Percentiles rank a stretch among this genome's conserved stretches.
Conservation (phyloP, 2,113 vertebrate species). For the Protomyctophum bolini region DNA sequence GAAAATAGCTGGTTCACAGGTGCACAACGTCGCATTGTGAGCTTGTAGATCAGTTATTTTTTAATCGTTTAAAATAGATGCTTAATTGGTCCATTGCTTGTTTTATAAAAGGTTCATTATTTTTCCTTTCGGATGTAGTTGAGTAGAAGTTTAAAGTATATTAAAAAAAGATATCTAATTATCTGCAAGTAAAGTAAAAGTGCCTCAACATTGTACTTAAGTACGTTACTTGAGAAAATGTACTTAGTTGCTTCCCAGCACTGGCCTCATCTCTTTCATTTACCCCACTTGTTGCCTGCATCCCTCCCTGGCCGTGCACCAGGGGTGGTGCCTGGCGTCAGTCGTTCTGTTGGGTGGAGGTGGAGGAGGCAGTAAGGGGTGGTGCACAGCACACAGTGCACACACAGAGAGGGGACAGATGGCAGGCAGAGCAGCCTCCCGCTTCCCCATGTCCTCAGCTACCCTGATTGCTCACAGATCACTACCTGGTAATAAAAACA, state of each 20-base stretch:
- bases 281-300: constrained; percentile 43
- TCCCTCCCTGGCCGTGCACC: constrained; percentile 11
- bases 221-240: neutral
- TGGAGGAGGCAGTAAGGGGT: neutral
- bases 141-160: no score
- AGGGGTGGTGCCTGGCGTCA: constrained; percentile 21
- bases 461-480: constrained; percentile 48
- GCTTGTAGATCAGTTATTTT: no score
- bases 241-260: neutral
- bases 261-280: neutral
- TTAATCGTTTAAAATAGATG: no score
- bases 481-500: constrained; percentile 46
- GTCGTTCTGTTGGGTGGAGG: constrained; percentile 2
- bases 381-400: no score
- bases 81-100: no score
- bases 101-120: no score
- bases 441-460: constrained; percentile 8
- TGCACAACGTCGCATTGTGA: no score
- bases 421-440: constrained; percentile 19
- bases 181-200: no score
- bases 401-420: constrained; percentile 34
- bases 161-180: neutral
- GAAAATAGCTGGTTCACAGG: no score
- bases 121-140: no score
- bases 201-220: neutral